Conservation (phyloP, 2,888 invertebrate species). For the Cenopis cana region DNA sequence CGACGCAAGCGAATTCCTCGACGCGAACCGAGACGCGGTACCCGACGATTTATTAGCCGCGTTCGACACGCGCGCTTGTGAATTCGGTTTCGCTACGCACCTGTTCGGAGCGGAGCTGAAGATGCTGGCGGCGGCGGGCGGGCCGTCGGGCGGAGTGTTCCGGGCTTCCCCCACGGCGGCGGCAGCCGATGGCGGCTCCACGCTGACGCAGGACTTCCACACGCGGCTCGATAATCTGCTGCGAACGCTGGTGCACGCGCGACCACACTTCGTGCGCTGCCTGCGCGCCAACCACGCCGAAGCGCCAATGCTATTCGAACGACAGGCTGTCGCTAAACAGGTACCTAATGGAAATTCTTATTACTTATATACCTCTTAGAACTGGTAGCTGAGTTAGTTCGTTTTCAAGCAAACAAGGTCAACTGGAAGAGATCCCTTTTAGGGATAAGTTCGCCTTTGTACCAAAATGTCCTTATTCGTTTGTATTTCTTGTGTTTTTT, state of each 20-base stretch:
- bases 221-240: constrained; percentile 96
- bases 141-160: constrained; percentile 92
- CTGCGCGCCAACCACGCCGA: constrained; percentile 94
- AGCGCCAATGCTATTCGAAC: constrained; percentile 93
- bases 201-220: constrained; percentile 97
- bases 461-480: no score
- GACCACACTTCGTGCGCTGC: constrained; percentile 97
- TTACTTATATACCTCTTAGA: no score
- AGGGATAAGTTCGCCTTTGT: no score
- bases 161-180: constrained; percentile 96
- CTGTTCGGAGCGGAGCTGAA: constrained; percentile 97
- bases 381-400: no score
- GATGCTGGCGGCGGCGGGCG: constrained; percentile 88
- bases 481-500: no score
- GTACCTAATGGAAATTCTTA: no score
- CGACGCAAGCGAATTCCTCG: constrained; percentile 95
- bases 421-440: no score
- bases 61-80: constrained; percentile 96
- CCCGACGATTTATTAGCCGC: constrained; percentile 96
- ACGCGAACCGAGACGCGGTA: constrained; percentile 96
- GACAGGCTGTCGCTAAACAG: constrained; percentile 93
- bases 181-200: constrained; percentile 90
- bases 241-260: constrained; percentile 95
- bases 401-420: no score
- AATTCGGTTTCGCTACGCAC: constrained; percentile 98